Evolutionary conservation across 2,888 invertebrate species (phyloP).

Genomic region (Acleris sparsana): DNA sequence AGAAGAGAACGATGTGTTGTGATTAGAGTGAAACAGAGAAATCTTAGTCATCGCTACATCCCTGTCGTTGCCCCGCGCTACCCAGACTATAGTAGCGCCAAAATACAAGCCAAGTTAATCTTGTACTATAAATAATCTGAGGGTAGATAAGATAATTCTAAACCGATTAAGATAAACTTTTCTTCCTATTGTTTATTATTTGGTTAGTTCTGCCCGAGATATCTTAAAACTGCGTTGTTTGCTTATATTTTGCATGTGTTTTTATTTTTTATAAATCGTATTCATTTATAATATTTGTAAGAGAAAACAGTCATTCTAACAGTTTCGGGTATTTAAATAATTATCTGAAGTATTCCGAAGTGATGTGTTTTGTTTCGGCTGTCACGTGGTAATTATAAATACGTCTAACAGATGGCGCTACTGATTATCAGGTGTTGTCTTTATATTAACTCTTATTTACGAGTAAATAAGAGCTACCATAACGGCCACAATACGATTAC

Average conservation of each 20-base stretch:
- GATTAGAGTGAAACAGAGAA: too few relatives aligned
- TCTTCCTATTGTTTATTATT: conserved; percentile 13
- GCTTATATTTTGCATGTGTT: background rate
- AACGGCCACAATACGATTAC: too few relatives aligned
- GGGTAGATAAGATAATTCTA: conserved; percentile 12
- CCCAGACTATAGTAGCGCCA: background rate
- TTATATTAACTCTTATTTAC: too few relatives aligned
- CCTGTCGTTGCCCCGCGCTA: too few relatives aligned
- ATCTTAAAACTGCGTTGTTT: conserved; percentile 1
- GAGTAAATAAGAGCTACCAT: too few relatives aligned
- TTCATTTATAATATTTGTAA: too few relatives aligned
- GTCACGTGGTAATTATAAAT: background rate
- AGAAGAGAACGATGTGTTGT: too few relatives aligned
- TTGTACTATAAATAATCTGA: background rate
- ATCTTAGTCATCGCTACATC: too few relatives aligned
- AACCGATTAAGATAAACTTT: conserved; percentile 1
- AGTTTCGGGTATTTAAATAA: background rate
- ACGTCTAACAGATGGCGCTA: background rate
- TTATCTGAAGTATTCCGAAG: background rate
- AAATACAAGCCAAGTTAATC: background rate
- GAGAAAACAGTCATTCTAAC: too few relatives aligned
- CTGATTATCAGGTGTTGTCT: background rate
- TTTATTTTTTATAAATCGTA: too few relatives aligned
- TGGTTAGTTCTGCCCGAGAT: conserved; percentile 1
- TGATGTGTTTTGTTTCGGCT: background rate